These are phyloP conservation scores for Tetramorium simillimum DNA, from an alignment of 1,140 invertebrate genomes.

Conservation along the genomic window DNA sequence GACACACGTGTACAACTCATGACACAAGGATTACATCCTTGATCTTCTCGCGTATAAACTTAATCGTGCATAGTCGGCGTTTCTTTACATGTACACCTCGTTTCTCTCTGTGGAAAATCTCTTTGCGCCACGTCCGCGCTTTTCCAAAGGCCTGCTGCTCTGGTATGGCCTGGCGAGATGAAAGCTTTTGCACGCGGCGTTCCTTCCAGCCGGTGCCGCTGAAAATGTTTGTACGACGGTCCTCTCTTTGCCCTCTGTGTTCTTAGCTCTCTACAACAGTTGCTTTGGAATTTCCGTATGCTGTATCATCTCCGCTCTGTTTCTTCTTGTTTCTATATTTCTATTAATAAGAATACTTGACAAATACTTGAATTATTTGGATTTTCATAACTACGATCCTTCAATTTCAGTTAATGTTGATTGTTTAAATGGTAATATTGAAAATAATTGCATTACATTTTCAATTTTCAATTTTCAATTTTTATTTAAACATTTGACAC, in stretches of 20 bases:
- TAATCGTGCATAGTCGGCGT: conserved; percentile 39
- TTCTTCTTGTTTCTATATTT: background rate
- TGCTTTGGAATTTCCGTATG: conserved; percentile 18
- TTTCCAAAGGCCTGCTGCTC: conserved; percentile 11
- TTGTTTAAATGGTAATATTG: background rate
- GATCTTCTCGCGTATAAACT: conserved; percentile 48
- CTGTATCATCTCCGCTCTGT: conserved; percentile 6
- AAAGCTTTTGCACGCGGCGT: conserved; percentile 28
- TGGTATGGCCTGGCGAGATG: background rate
- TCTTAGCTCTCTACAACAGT: conserved; percentile 14
- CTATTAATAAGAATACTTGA: conserved; percentile 15
- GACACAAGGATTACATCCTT: conserved; percentile 25
- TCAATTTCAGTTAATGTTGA: background rate
- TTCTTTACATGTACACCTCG: background rate
- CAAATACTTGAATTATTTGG: background rate
- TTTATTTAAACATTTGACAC: background rate
- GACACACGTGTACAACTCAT: conserved; percentile 20
- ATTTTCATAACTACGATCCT: background rate
- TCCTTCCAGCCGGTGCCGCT: background rate
- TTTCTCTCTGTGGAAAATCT: conserved; percentile 37
- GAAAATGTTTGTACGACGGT: conserved; percentile 39
- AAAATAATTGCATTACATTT: background rate
- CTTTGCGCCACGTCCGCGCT: conserved; percentile 36
- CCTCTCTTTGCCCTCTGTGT: conserved; percentile 17
- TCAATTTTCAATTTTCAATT: background rate